Base-by-base conservation (phyloP, 1,140 invertebrate genomes). In the Trigoniulus corallinus region DNA sequence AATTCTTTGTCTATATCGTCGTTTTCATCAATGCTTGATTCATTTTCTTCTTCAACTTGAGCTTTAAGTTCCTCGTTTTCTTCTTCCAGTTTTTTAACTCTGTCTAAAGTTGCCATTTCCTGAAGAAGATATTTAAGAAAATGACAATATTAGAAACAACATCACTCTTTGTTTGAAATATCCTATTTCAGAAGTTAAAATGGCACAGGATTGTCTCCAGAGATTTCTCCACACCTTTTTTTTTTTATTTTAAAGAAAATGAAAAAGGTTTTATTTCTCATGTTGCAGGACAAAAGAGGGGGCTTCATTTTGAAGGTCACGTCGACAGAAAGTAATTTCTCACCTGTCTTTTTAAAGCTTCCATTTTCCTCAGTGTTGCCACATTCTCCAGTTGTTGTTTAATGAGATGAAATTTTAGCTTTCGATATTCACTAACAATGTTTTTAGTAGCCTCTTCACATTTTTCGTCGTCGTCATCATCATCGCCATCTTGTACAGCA, bases 341-440 rank as follows among this genome's bases (percentile, higher is more conserved):
- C 20, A 43, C 41, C 7, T 43, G n/a, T 43, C 20, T n/a, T 43
- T 43, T n/a, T 10, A 43, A 7, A 22, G 4, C n/a, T 43, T 43
- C 41, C 7, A 43, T 18, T 20, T 4, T n/a, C 20, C 20, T 43
- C 20, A 43, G 18, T 12, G 41, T 18, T 43, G 7, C 41, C 41
- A 22, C 41, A 27, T 54, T 47, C 27, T 54, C 53, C 49, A 54
- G 53, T 42, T 54, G 53, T 21, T 46, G 50, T 3, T 44, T 26
- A 7, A 54, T 21, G 13, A 54, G 18, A 47, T 46, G 25, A 7
- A 54, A 26, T 47, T 54, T 51, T n/a, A 54, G 23, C 2, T 47
- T 54, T n/a, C 52, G 40, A 46, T 53, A 52, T 37, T 53, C 53
- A 20, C 46, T 50, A n/a, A 13, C 41, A 2, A 50, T 41, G 21